Conservation (phyloP, 1,140 invertebrate species). For the Atta colombica region DNA sequence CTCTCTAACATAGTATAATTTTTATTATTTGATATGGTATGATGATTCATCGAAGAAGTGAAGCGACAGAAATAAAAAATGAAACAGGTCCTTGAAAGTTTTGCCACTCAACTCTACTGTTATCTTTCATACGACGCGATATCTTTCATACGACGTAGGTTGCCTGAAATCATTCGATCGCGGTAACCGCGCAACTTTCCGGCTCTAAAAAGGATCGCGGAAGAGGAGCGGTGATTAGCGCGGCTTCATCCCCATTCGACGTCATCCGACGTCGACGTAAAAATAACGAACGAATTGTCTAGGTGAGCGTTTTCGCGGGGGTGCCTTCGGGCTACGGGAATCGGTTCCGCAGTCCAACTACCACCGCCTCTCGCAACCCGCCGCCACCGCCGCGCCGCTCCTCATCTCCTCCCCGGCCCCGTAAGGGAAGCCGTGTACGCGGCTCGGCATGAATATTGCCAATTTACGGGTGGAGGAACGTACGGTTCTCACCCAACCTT, state of each 20-base stretch:
- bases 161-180: conserved; percentile 32
- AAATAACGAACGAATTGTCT: conserved; percentile 77
- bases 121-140: neutral
- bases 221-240: conserved; percentile 65
- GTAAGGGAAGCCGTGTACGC: conserved; percentile 74
- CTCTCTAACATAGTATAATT: no score
- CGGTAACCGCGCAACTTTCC: neutral
- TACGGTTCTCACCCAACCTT: conserved; percentile 80
- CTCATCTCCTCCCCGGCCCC: conserved; percentile 32
- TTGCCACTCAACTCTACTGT: neutral
- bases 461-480: conserved; percentile 78
- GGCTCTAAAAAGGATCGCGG: conserved; percentile 36
- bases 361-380: conserved; percentile 10
- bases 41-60: neutral
- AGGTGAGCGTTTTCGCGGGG: conserved; percentile 72
- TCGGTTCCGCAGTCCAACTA: conserved; percentile 66
- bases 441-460: conserved; percentile 80
- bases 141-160: neutral
- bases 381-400: no score
- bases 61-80: neutral
- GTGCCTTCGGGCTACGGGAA: conserved; percentile 70
- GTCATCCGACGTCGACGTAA: conserved; percentile 66
- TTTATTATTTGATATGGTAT: no score
- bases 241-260: conserved; percentile 68
- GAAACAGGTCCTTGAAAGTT: neutral